phyloP scores from a whole-genome alignment of 2,797 vertebrate genomes.

The Aulostomus chinensis region DNA sequence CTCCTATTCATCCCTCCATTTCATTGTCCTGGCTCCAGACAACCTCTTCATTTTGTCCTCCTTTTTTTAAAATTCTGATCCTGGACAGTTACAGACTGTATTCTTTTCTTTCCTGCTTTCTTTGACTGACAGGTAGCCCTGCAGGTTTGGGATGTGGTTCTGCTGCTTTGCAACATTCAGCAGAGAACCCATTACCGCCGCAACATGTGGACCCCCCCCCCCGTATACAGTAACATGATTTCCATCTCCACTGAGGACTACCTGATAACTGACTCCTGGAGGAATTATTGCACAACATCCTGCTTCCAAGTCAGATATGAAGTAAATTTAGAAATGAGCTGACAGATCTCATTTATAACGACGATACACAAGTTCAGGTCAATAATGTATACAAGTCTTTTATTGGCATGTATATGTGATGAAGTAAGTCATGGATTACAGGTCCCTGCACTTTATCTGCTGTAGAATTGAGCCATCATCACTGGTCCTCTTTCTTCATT shows the following conservation, averaged over 20 bases:
- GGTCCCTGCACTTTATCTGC: slow-evolving; percentile 30
- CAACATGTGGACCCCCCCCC: slow-evolving; percentile 11
- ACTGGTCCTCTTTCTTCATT: slow-evolving; percentile 56
- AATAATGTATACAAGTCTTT: slow-evolving; percentile 16
- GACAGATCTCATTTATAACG: slow-evolving; percentile 34
- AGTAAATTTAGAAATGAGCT: slow-evolving; percentile 36
- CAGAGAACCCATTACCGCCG: slow-evolving; percentile 13
- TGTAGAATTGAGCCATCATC: slow-evolving; percentile 48
- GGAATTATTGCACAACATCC: slow-evolving; percentile 27
- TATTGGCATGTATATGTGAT: slow-evolving; percentile 16
- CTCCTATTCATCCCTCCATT: slow-evolving; percentile 15
- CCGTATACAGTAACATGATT: slow-evolving; percentile 33
- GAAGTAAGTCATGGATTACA: slow-evolving; percentile 25
- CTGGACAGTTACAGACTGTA: slow-evolving; percentile 15
- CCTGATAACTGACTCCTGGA: slow-evolving; percentile 28
- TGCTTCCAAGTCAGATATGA: slow-evolving; percentile 18
- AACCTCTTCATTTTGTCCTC: slow-evolving; percentile 8
- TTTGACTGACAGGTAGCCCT: slow-evolving; percentile 42
- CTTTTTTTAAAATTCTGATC: slow-evolving; percentile 25
- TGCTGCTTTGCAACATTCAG: slow-evolving; percentile 37
- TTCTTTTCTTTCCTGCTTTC: slow-evolving; percentile 1
- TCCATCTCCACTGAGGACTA: slow-evolving; percentile 40
- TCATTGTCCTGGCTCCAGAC: slow-evolving; percentile 14
- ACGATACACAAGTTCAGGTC: slow-evolving; percentile 17
- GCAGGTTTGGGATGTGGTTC: slow-evolving; percentile 19